A percentile compares a stretch with the other conserved stretches of the same genome.
Conservation (phyloP, 2,113 vertebrate genomes). For the Lagopus leucura region DNA sequence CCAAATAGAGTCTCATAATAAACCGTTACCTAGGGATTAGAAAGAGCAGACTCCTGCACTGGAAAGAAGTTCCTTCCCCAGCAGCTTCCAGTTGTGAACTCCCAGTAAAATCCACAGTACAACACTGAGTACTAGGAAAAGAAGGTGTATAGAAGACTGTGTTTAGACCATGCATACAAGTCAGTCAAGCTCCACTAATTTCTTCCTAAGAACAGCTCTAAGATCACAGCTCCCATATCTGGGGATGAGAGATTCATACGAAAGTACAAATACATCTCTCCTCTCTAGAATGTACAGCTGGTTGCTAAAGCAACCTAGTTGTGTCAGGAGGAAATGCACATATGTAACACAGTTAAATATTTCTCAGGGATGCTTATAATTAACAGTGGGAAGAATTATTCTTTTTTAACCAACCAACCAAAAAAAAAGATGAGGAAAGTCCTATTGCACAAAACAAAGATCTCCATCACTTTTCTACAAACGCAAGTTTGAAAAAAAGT, state of each 20-base stretch:
- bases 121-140: neutral
- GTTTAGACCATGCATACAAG: neutral
- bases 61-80: neutral
- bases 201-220: neutral
- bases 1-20: neutral
- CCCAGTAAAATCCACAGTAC: neutral
- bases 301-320: neutral
- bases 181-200: neutral
- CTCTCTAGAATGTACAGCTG: neutral
- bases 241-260: neutral
- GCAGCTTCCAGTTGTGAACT: neutral
- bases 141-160: neutral
- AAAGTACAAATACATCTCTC: neutral
- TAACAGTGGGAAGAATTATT: neutral
- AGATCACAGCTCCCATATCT: neutral
- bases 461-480: neutral
- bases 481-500: neutral
- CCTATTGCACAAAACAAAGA: neutral
- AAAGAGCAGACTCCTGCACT: neutral
- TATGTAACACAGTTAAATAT: neutral
- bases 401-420: neutral
- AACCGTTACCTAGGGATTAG: neutral
- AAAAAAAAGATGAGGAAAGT: neutral
- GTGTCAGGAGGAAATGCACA: neutral
- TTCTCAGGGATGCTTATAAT: neutral